Percentiles rank a stretch among this genome's conserved stretches.
Evolutionary conservation across 2,888 invertebrate species (phyloP).

Genomic region (Cheilosia pagana): DNA sequence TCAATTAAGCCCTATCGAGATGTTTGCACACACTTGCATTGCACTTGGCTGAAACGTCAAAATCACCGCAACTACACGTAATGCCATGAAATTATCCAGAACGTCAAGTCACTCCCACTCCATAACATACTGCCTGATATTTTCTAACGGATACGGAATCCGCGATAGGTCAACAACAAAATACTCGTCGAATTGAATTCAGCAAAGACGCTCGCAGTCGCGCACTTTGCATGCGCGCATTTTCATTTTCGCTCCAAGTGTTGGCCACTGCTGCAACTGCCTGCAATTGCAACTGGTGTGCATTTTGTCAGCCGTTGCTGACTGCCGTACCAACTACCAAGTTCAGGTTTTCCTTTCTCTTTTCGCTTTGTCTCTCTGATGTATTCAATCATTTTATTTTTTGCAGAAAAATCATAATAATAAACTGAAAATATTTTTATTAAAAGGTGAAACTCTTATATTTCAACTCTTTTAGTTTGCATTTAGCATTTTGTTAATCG

Average conservation of each 20-base stretch:
- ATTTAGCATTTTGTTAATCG: slow-evolving; percentile 46
- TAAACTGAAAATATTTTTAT: slow-evolving; percentile 64
- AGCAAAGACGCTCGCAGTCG: slow-evolving; percentile 28
- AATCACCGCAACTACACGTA: slow-evolving; percentile 1
- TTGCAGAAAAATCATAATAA: slow-evolving; percentile 24
- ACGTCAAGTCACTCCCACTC: slow-evolving; percentile 15
- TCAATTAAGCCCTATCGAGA: too few species aligned
- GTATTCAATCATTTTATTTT: slow-evolving; percentile 51
- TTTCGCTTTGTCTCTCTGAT: slow-evolving; percentile 34
- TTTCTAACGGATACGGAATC: slow-evolving; percentile 56
- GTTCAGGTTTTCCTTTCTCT: slow-evolving; percentile 67
- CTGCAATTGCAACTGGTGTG: not conserved
- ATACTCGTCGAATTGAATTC: slow-evolving; percentile 32
- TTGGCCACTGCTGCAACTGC: not conserved
- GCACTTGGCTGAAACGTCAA: slow-evolving; percentile 1
- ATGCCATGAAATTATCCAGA: slow-evolving; percentile 38
- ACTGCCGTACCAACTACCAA: not conserved
- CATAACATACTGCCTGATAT: slow-evolving; percentile 24
- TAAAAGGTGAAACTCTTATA: slow-evolving; percentile 67
- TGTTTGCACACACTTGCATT: slow-evolving; percentile 12
- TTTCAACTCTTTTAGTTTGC: slow-evolving; percentile 57
- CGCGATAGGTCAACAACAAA: slow-evolving; percentile 54
- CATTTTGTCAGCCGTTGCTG: not conserved
- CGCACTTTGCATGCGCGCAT: slow-evolving; percentile 38
- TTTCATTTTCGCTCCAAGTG: slow-evolving; percentile 42